Conservation (phyloP, 2,113 vertebrate species). For the Chrysemys picta region DNA sequence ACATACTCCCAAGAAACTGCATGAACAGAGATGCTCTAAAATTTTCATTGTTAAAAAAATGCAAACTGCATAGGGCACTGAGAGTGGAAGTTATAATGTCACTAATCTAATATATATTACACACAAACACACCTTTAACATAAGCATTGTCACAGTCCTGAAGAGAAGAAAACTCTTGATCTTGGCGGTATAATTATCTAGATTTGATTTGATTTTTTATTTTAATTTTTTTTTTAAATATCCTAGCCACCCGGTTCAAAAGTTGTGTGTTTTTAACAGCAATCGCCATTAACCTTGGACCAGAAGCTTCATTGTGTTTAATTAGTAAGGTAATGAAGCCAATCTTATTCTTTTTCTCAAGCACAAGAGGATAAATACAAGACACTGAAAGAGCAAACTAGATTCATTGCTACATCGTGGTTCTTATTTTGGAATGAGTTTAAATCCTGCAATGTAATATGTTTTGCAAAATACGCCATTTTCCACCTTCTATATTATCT, state of each 20-base stretch:
- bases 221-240: background rate
- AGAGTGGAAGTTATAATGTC: conserved; percentile 47
- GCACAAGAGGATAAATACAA: conserved; percentile 71
- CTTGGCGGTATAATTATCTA: conserved; percentile 36
- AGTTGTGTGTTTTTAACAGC: conserved; percentile 72
- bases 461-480: conserved; percentile 46
- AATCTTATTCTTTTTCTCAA: conserved; percentile 67
- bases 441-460: conserved; percentile 46
- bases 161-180: background rate
- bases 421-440: conserved; percentile 50
- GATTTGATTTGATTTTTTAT: conserved; percentile 19
- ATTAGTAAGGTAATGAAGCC: conserved; percentile 78
- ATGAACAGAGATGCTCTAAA: background rate
- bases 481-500: conserved; percentile 60
- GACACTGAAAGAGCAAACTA: conserved; percentile 55
- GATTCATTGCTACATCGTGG: conserved; percentile 43
- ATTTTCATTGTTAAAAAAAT: background rate
- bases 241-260: conserved; percentile 67
- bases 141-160: conserved; percentile 9
- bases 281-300: conserved; percentile 74
- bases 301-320: conserved; percentile 72
- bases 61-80: conserved; percentile 14
- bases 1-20: background rate
- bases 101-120: conserved; percentile 16
- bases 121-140: background rate